Percentiles rank a stretch among this genome's conserved stretches.
Evolutionary conservation across 53 echinoderm and acorn worm species (phyloP).

Genomic region (Crossaster papposus): DNA sequence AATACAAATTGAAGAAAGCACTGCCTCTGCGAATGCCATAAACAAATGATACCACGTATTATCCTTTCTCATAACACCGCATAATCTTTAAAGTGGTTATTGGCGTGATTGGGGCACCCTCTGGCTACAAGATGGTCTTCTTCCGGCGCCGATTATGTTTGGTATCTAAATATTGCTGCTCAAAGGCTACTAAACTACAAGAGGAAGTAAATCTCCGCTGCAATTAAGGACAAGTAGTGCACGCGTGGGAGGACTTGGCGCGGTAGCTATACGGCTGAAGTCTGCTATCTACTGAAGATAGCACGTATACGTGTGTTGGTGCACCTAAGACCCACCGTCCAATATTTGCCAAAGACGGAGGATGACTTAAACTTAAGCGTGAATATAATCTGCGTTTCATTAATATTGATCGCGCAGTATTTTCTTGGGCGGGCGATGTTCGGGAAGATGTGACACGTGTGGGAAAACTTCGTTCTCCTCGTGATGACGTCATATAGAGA

Average conservation of each 20-base stretch:
- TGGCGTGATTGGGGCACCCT: background rate
- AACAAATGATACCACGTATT: too few relatives aligned
- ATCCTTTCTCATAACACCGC: too few relatives aligned
- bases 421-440: background rate
- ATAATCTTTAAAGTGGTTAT: background rate
- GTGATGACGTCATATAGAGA: background rate
- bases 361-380: background rate
- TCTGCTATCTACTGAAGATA: background rate
- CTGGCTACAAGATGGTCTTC: background rate
- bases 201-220: background rate
- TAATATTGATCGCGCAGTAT: background rate
- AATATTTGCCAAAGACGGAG: background rate
- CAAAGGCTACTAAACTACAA: background rate
- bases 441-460: background rate
- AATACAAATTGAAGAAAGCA: too few relatives aligned
- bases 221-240: background rate
- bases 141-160: background rate
- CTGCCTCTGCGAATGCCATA: too few relatives aligned
- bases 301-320: background rate
- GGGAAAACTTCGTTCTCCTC: background rate
- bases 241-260: constrained; percentile 13
- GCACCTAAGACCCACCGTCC: background rate
- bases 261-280: background rate
- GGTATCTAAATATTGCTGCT: background rate
- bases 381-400: background rate